Evolutionary conservation across 2,113 vertebrate genomes (phyloP).

Genomic region (Tupaia tana): DNA sequence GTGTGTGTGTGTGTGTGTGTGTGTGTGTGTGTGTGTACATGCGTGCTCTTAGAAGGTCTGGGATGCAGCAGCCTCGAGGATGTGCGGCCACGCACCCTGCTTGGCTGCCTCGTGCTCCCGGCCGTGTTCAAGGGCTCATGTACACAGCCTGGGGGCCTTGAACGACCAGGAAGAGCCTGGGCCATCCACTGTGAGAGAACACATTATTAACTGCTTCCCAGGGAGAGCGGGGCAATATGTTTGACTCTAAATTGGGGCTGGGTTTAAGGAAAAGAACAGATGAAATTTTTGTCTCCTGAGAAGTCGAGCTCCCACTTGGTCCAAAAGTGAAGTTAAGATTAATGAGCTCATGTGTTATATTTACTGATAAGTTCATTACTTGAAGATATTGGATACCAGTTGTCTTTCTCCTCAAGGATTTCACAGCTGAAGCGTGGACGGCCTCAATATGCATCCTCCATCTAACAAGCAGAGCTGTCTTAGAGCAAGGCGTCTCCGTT

Average conservation of each 20-base stretch:
- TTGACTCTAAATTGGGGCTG: slow-evolving; percentile 63
- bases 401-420: slow-evolving; percentile 75
- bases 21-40: background rate
- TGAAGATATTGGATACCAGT: slow-evolving; percentile 60
- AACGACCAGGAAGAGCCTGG: accelerated
- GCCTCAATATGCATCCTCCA: slow-evolving; percentile 26
- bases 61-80: background rate
- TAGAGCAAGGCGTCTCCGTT: background rate
- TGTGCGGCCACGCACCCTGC: background rate
- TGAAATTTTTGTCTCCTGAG: slow-evolving; percentile 66
- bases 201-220: slow-evolving; percentile 60
- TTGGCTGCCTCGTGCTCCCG: background rate
- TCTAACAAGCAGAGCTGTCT: slow-evolving; percentile 51
- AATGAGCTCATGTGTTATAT: slow-evolving; percentile 75
- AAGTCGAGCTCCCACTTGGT: slow-evolving; percentile 70
- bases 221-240: slow-evolving; percentile 52
- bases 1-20: too few species aligned
- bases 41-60: background rate
- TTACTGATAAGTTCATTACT: slow-evolving; percentile 81
- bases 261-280: slow-evolving; percentile 72
- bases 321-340: slow-evolving; percentile 77
- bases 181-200: slow-evolving; percentile 16
- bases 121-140: accelerated
- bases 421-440: slow-evolving; percentile 36
- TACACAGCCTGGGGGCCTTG: background rate